Evolutionary conservation across 37 sponge, comb jelly and placozoan species (phyloP).

Genomic region (Oopsacas minuta): DNA sequence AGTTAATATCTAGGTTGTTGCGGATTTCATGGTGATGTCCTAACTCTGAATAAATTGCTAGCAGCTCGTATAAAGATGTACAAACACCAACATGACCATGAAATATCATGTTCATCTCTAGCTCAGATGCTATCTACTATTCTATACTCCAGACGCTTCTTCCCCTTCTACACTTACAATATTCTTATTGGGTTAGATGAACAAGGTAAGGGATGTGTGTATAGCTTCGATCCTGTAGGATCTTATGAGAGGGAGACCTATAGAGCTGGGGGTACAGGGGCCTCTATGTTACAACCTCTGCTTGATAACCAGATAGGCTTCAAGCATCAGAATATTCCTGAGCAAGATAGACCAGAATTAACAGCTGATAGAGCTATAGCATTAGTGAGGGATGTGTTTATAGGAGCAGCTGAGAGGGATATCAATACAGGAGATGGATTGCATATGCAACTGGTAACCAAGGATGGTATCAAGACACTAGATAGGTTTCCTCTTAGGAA

Average conservation of each 20-base stretch:
- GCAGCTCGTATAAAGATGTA: conserved; percentile 43
- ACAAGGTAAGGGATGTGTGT: conserved; percentile 92
- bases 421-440: conserved; percentile 94
- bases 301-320: conserved; percentile 95
- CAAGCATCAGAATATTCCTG: conserved; percentile 68
- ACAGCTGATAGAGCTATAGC: conserved; percentile 55
- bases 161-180: conserved; percentile 92
- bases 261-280: conserved; percentile 76
- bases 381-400: conserved; percentile 84
- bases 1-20: conserved; percentile 71
- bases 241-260: conserved; percentile 81
- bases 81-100: neutral
- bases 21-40: conserved; percentile 96
- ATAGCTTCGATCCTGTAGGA: conserved; percentile 92
- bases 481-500: conserved; percentile 55
- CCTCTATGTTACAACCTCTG: conserved; percentile 89
- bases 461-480: conserved; percentile 39
- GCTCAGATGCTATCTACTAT: conserved; percentile 78
- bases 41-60: conserved; percentile 65
- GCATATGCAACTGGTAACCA: conserved; percentile 51
- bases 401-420: conserved; percentile 88
- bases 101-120: conserved; percentile 31
- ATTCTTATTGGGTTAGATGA: conserved; percentile 82
- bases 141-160: conserved; percentile 82
- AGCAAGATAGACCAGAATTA: conserved; percentile 35